These are phyloP conservation scores for Lipophrys pholis DNA, from an alignment of 2,113 vertebrate genomes.

Conservation along the genomic window DNA sequence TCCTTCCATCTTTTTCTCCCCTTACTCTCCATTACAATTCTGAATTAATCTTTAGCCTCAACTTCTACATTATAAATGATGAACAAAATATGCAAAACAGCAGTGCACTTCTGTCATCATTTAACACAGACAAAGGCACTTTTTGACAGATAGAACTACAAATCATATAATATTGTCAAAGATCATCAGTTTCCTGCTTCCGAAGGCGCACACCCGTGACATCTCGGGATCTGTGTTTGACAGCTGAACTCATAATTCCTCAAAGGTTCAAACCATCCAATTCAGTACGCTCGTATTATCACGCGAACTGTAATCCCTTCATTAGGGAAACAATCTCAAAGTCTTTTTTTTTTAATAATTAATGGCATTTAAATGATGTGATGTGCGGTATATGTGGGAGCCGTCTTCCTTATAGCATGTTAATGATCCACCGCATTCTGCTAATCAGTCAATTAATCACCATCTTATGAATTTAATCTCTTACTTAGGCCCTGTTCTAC, in stretches of 20 bases:
- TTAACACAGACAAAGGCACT: slow-evolving; percentile 49
- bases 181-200: slow-evolving; percentile 57
- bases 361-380: slow-evolving; percentile 68
- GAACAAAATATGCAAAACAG: slow-evolving; percentile 54
- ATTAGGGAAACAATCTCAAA: slow-evolving; percentile 69
- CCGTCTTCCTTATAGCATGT: slow-evolving; percentile 65
- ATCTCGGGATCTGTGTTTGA: slow-evolving; percentile 42
- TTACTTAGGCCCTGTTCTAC: slow-evolving; percentile 72
- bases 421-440: slow-evolving; percentile 75
- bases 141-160: slow-evolving; percentile 58
- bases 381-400: slow-evolving; percentile 57
- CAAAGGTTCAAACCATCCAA: slow-evolving; percentile 50
- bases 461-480: slow-evolving; percentile 79
- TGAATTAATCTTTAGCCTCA: slow-evolving; percentile 25
- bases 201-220: not conserved
- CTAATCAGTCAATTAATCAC: slow-evolving; percentile 84
- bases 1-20: slow-evolving; percentile 9
- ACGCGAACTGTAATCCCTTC: slow-evolving; percentile 64
- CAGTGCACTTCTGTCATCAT: slow-evolving; percentile 27
- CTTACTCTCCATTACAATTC: slow-evolving; percentile 8
- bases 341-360: slow-evolving; percentile 69
- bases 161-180: slow-evolving; percentile 60
- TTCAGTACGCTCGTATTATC: slow-evolving; percentile 55
- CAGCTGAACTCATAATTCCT: slow-evolving; percentile 40
- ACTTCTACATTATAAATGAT: slow-evolving; percentile 44